Base-by-base conservation (phyloP, 2,888 invertebrate species). In the Lithophane leautieri region DNA sequence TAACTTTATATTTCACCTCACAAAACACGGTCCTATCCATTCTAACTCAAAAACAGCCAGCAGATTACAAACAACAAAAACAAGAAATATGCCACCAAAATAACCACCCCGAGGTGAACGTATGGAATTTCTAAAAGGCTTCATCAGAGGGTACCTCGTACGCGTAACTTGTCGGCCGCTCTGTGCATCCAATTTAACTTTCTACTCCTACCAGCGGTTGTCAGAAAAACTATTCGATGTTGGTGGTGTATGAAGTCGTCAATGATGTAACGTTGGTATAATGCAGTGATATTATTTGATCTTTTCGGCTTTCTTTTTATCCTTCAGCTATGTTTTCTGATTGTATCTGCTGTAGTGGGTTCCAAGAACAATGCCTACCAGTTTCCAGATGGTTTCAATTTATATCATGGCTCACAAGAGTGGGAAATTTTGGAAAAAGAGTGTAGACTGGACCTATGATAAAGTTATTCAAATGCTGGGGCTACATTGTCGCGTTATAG, bases 171-270 rank as follows among this genome's bases (percentile, higher is more conserved):
- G 70, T 47, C 54, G 28, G 68, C 56, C 76, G 74, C 74, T 69
- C 52, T 72, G 34, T 83, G 84, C 88, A 88, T 89, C 82, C 84
- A 88, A 86, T 89, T 88, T 88, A 88, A 88, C 86, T 88, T 88
- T 52, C n/a, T 62, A 40, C 58, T 66, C 71, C 60, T 78, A 83
- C 81, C 63, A 79, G 28, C 22, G 66, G 73, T 83, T 69, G 4
- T 75, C 81, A 66, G 68, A 54, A 66, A 65, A 62, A 63, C 61
- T 83, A 14, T 56, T 14, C 8, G 3, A 25, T 19, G 22, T 42
- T 56, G 4, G 3, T 34, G 16, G 19, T 12, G 4, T 47, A 47
- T 70, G 14, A 34, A 52, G 12, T 3, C 52, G 28, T 61, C 28
- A 22, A 52, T n/a, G 2, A 22, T 42, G 12, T 34, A 4, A 25